Percentiles rank a stretch among this genome's conserved stretches.
Conservation (phyloP, 1,140 invertebrate genomes). For the Trinorchestia longiramus region DNA sequence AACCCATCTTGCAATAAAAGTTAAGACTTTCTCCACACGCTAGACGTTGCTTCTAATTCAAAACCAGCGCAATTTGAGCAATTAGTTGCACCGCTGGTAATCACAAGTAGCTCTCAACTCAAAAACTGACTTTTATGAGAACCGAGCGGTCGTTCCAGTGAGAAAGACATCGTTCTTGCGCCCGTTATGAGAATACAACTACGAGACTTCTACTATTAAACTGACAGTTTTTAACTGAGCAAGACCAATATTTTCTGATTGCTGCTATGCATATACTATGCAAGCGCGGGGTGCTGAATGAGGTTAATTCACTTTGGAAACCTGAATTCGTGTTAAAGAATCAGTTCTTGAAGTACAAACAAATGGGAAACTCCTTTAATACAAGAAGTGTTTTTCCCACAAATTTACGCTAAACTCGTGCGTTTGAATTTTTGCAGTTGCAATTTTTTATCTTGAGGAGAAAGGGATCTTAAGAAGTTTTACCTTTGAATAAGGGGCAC, state of each 20-base stretch:
- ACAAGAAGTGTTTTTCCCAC: too few species aligned
- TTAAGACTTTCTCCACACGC: too few species aligned
- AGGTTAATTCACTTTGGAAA: background rate
- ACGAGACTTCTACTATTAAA: background rate
- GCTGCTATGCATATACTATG: background rate
- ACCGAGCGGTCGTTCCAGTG: too few species aligned
- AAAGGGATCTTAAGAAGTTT: background rate
- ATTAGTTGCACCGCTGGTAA: too few species aligned
- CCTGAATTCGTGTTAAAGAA: background rate
- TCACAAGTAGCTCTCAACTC: too few species aligned
- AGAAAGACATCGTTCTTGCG: too few species aligned
- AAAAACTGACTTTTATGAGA: too few species aligned
- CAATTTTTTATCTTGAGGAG: background rate
- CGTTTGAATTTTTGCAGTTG: background rate
- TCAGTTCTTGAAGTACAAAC: background rate
- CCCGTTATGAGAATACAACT: too few species aligned
- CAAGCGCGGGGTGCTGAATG: background rate
- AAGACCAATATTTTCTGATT: background rate
- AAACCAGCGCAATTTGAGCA: too few species aligned
- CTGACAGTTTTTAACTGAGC: background rate
- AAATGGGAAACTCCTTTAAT: background rate
- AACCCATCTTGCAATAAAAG: too few species aligned
- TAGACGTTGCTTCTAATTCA: too few species aligned
- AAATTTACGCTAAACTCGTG: background rate
- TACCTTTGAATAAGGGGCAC: slow-evolving; percentile 72